Conservation (phyloP, 2,113 vertebrate genomes). For the Vireo altiloquus region DNA sequence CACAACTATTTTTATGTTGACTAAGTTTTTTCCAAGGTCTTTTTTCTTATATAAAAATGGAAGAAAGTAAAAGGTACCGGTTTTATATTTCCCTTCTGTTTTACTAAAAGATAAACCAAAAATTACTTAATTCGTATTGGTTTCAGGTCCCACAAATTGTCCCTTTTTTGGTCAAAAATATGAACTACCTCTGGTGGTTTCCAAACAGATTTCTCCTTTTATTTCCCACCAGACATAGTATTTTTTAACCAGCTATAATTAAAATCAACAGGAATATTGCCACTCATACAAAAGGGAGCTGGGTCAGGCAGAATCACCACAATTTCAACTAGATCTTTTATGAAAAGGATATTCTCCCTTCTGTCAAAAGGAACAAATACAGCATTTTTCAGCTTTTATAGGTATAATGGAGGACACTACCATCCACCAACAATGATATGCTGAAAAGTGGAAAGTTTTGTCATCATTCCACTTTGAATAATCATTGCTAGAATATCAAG, state of each 20-base stretch:
- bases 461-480: background rate
- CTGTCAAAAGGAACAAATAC: background rate
- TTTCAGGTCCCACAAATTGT: background rate
- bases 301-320: background rate
- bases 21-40: background rate
- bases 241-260: background rate
- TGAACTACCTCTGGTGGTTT: background rate
- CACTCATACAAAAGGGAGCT: background rate
- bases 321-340: background rate
- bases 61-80: background rate
- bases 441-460: background rate
- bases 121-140: background rate
- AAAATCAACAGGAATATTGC: constrained; percentile 8
- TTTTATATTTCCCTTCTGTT: background rate
- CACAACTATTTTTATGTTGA: background rate
- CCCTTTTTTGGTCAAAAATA: background rate
- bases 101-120: background rate
- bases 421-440: background rate
- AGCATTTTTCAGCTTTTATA: background rate
- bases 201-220: background rate
- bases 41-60: background rate
- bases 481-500: background rate
- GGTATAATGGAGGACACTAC: background rate
- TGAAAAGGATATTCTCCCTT: background rate
- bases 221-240: background rate